Base-by-base conservation (phyloP, 2,797 vertebrate genomes). In the Acanthornis magna region DNA sequence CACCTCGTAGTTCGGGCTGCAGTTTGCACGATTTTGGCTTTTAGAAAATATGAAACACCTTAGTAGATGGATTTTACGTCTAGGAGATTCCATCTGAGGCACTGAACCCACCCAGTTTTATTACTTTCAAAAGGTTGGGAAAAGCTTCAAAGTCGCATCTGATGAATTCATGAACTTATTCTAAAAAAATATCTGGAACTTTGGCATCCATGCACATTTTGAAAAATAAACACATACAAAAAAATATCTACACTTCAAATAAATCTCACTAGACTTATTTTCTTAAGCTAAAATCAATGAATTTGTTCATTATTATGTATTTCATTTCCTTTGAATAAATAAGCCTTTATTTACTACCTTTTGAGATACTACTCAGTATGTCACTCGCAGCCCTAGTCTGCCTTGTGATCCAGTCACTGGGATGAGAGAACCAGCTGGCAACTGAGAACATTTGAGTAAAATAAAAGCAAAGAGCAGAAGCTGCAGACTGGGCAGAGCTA, bases 41-140 rank as follows among this genome's bases (percentile, higher is more conserved):
- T 89, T 75, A 83, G 85, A 96, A 82, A 96, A 96, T 96, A 97
- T 96, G 95, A 97, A 97, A 96, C 96, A 96, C 95, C 96, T 96
- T 91, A 63, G 75, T 93, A 93, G 85, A 96, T 92, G 95, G 89
- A 95, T 95, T 96, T 96, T 95, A 95, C 22, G 34, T 96, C 48
- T 91, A 93, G 67, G 68, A 96, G 82, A 95, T 96, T 96, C 96
- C 93, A 95, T 97, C 89, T 85, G 63, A 89, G 91, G 93, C 88
- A 95, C 75, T 87, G 88, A 94, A 96, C 65, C 91, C 96, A 95
- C 96, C 95, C 91, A 95, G 13, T 95, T 96, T 97, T 96, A 96
- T 93, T 95, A 87, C 85, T 96, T 96, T 95, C 93, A 96, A 95
- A 96, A 63, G 51, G 20, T 72, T 97, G 93, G 93, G 57, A 89